A percentile compares a stretch with the other conserved stretches of the same genome.
These are phyloP conservation scores for Eupelmus urozonus DNA, from an alignment of 2,888 invertebrate genomes.

Conservation along the genomic window DNA sequence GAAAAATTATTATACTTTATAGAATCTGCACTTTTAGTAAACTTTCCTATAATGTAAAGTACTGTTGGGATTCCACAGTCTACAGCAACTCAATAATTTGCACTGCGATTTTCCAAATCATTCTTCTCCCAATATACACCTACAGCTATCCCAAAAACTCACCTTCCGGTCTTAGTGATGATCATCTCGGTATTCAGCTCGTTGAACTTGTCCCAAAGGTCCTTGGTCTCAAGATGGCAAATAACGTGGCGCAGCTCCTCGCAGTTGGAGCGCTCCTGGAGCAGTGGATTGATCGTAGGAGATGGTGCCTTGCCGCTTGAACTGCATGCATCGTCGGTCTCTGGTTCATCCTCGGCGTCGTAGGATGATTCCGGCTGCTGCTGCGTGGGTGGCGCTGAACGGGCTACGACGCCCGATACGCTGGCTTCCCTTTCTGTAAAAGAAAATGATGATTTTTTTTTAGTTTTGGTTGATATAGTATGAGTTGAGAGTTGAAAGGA, in stretches of 20 bases:
- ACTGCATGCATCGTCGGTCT: conserved; percentile 75
- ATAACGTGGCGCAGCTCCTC: conserved; percentile 83
- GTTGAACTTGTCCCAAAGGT: conserved; percentile 89
- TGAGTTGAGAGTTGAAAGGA: no score
- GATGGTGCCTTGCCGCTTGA: conserved; percentile 74
- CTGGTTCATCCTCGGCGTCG: conserved; percentile 74
- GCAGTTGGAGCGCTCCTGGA: conserved; percentile 80
- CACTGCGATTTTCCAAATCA: no score
- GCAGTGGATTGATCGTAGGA: conserved; percentile 79
- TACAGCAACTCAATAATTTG: no score
- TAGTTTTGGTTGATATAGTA: neutral
- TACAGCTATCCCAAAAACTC: no score
- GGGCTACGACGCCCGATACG: conserved; percentile 71
- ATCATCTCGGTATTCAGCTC: conserved; percentile 91
- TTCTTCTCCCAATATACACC: no score
- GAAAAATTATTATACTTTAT: no score
- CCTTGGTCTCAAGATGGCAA: conserved; percentile 88
- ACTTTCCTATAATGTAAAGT: no score
- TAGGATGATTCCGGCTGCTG: conserved; percentile 70
- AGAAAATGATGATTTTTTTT: conserved; percentile 18
- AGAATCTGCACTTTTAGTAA: neutral
- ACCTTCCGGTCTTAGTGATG: conserved; percentile 91
- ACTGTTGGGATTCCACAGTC: no score
- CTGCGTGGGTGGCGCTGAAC: conserved; percentile 49
- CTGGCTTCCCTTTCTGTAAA: conserved; percentile 75